Percentiles rank a stretch among this genome's conserved stretches.
phyloP scores from a whole-genome alignment of 1,140 invertebrate genomes.

The Panagrolaimus sp. region DNA sequence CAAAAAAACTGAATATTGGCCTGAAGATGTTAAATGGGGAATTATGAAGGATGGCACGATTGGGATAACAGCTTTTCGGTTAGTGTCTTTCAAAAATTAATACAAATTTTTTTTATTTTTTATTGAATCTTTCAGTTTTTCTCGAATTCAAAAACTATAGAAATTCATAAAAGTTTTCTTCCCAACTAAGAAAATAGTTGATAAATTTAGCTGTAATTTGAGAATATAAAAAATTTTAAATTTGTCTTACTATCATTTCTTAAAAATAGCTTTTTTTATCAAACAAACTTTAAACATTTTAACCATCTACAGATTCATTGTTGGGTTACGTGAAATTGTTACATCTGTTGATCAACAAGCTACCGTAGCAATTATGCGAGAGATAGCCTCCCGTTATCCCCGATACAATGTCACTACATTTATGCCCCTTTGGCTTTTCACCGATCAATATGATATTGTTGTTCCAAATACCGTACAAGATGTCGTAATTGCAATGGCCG shows the following conservation, averaged over 20 bases:
- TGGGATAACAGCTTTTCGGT: slow-evolving; percentile 47
- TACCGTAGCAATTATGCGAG: slow-evolving; percentile 46
- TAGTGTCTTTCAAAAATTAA: no score
- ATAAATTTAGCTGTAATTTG: background rate
- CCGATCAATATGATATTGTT: slow-evolving; percentile 65
- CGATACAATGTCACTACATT: slow-evolving; percentile 81
- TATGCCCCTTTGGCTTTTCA: slow-evolving; percentile 89
- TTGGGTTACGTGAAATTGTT: slow-evolving; percentile 54
- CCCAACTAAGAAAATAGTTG: no score
- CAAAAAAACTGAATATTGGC: slow-evolving; percentile 44
- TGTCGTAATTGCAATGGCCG: slow-evolving; percentile 75
- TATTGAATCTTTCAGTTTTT: no score
- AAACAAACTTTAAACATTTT: no score
- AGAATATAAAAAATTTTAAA: no score
- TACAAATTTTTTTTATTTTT: no score
- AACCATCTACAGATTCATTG: slow-evolving; percentile 55
- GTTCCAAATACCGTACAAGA: slow-evolving; percentile 73
- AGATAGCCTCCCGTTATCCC: slow-evolving; percentile 70
- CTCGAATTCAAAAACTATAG: no score
- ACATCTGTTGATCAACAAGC: slow-evolving; percentile 51
- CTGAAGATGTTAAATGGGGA: slow-evolving; percentile 56
- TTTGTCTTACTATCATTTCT: background rate
- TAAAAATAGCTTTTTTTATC: slow-evolving; percentile 20
- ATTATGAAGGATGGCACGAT: slow-evolving; percentile 27
- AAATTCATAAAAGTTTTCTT: no score